These are phyloP conservation scores for Bucco capensis DNA, from an alignment of 2,113 vertebrate genomes.

Conservation along the genomic window DNA sequence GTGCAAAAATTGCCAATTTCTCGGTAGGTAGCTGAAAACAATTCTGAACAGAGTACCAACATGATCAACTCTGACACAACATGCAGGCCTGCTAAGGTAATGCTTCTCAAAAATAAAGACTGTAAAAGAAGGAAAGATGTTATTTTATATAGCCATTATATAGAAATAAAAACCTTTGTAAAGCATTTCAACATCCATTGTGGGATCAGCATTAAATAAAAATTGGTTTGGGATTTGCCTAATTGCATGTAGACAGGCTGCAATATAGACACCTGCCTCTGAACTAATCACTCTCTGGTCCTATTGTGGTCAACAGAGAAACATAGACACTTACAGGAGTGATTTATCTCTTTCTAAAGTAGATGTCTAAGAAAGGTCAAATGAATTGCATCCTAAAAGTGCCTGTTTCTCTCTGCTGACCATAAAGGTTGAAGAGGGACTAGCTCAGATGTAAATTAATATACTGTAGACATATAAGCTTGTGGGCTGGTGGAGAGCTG, in stretches of 20 bases:
- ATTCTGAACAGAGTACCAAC: neutral
- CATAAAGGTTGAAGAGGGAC: conserved; percentile 9
- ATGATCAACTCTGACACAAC: neutral
- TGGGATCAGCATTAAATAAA: neutral
- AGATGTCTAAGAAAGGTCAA: conserved; percentile 31
- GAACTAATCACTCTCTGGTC: neutral
- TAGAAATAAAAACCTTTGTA: neutral
- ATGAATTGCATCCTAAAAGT: conserved; percentile 29
- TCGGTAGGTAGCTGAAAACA: neutral
- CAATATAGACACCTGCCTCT: neutral
- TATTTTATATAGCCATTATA: neutral
- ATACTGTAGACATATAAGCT: neutral
- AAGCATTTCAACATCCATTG: neutral
- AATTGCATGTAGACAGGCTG: neutral
- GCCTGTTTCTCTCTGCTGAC: neutral
- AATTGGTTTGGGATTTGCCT: neutral
- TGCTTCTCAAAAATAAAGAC: neutral
- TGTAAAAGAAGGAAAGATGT: neutral
- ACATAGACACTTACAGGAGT: neutral
- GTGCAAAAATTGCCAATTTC: neutral
- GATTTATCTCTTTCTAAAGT: conserved; percentile 38
- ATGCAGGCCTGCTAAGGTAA: neutral
- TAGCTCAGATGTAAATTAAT: conserved; percentile 20
- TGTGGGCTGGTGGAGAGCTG: neutral
- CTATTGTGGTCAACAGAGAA: neutral